Base-by-base conservation (phyloP, 2,888 invertebrate genomes). In the Antheraea assamensis region DNA sequence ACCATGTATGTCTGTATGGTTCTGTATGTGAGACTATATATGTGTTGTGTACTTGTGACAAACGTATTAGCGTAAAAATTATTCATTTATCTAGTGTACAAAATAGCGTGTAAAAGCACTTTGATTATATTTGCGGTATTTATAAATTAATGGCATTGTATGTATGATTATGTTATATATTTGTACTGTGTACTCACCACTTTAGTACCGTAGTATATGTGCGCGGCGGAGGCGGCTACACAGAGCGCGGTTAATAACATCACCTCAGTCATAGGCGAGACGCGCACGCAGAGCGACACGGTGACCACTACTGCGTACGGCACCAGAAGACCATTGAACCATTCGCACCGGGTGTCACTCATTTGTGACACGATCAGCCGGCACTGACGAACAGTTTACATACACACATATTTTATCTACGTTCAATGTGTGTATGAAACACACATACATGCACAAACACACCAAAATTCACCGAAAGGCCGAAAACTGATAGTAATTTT, bases 301-400 rank as follows among this genome's bases (percentile, higher is more conserved):
- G 27, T 35, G 81, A 96, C 90, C 35, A 92, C 95, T 7, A 95
- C 84, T 66, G 93, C 91, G 79, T 96, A 95, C 73, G 96, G 96
- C 77, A 96, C 85, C 85, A 97, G 92, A 84, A 98, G 94, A 90
- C 95, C 95, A 90, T 98, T 98, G 87, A 97, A 95, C 78, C 96
- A 92, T 84, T 98, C 98, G 93, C 98, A 98, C 42, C 98, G 96
- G 0, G 98, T 98, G 87, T 97, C 97, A 84, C 98, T 98, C 99
- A 99, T 99, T 95, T 99, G 99, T 0, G 98, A 96, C 74, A 99
- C 99, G 82, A 99, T 99, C 79, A 99, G 95, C 3, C 98, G 98
- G 89, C 99, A 99, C 99, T 99, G 95, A 8, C 73, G 75, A 72
- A 8, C 21, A 15, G 10, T n/a, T 35, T 68, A 24, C 24, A 58